Base-by-base conservation (phyloP, 2,888 invertebrate species). In the Harpagoxenus sublaevis region DNA sequence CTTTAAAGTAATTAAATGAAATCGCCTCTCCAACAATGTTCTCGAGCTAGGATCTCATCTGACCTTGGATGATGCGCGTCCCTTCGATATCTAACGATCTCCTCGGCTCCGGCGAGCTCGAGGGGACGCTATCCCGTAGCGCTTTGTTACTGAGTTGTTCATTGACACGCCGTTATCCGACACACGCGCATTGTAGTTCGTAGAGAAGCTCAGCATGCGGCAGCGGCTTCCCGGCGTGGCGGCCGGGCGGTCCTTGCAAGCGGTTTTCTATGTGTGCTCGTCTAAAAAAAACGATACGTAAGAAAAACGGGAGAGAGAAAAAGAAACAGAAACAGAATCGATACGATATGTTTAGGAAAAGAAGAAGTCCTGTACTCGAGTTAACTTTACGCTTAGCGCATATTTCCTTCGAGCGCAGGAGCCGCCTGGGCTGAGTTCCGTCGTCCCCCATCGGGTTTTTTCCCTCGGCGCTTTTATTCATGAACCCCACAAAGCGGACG, bases 331-430 rank as follows among this genome's bases (percentile, higher is more conserved):
- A 91, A 89, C 23, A 23, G 23, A 23, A 23, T 88, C 70, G 79
- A 87, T 65, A 66, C 65, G 81, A 85, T 68, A 68, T 71, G 81
- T 84, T 82, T 68, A 68, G 66, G 45, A 48, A 51, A 15, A 10
- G 48, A 88, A 89, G 87, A 89, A 87, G 87, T 89, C 89, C 88
- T 91, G 88, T 92, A 90, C 86, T 91, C 90, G 84, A 91, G 86
- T 88, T 88, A 88, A 90, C 88, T 83, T 86, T 85, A 88, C 88
- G 91, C 91, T 91, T 91, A 90, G 85, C 85, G 88, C 87, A 89
- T 88, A 87, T 86, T 88, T 84, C 87, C 87, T 83, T 84, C 81
- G 70, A 75, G 79, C 85, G 88, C 82, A 63, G 71, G 84, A 66
- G 65, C 79, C 23, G 73, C 82, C 6, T 35, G 68, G 5, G 71